Evolutionary conservation across 2,797 vertebrate genomes (phyloP).

Genomic region (Myioborus melanocephalus): DNA sequence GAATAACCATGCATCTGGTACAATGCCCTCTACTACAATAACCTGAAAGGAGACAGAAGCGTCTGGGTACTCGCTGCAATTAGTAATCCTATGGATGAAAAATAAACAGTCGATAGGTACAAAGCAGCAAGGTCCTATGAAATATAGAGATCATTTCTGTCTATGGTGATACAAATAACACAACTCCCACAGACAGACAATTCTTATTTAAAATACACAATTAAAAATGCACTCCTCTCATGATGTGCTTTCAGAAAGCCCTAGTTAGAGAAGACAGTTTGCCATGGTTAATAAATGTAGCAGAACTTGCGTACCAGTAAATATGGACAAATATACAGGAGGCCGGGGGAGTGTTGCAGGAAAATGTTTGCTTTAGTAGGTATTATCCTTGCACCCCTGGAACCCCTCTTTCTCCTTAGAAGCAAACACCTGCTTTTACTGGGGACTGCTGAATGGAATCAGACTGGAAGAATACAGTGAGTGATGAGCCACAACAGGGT

Average conservation of each 20-base stretch:
- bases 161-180: neutral
- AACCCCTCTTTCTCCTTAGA: neutral
- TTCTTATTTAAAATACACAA: neutral
- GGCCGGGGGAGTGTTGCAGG: fast-evolving
- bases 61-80: conserved; percentile 37
- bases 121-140: neutral
- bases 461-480: neutral
- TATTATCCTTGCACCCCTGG: neutral
- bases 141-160: neutral
- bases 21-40: conserved; percentile 51
- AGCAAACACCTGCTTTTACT: neutral
- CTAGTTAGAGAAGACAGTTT: neutral
- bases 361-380: neutral
- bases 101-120: conserved; percentile 59
- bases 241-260: neutral
- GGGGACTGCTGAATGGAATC: neutral
- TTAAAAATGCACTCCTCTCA: neutral
- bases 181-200: neutral
- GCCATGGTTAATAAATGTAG: neutral
- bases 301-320: neutral
- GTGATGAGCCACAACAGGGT: neutral
- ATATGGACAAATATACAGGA: neutral
- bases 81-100: conserved; percentile 46
- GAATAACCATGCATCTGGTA: conserved; percentile 49
- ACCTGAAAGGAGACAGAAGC: conserved; percentile 48